These are phyloP conservation scores for Myotis planiceps DNA, from an alignment of 2,797 vertebrate species.

Conservation along the genomic window DNA sequence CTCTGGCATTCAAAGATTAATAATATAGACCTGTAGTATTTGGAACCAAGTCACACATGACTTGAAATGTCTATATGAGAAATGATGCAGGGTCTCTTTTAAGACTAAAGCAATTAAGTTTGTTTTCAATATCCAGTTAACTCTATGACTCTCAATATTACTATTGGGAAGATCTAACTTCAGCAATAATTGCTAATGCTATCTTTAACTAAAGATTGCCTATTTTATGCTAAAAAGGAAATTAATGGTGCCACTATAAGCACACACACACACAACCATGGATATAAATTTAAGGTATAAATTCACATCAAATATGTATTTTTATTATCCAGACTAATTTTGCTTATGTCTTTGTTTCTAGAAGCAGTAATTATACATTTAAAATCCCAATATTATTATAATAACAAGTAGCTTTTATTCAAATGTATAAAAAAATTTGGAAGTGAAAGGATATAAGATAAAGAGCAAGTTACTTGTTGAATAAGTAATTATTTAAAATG, in stretches of 20 bases:
- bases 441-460: background rate
- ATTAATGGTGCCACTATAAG: background rate
- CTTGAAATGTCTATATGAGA: constrained; percentile 64
- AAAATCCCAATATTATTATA: background rate
- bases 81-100: constrained; percentile 56
- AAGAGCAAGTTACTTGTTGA: constrained; percentile 24
- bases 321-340: constrained; percentile 24
- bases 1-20: constrained; percentile 62
- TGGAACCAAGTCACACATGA: constrained; percentile 64
- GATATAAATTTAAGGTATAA: background rate
- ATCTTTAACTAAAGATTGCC: constrained; percentile 37
- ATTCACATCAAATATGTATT: background rate
- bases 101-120: constrained; percentile 55
- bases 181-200: background rate
- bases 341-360: background rate
- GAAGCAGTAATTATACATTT: background rate
- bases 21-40: constrained; percentile 56
- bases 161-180: constrained; percentile 26
- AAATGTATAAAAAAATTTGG: background rate
- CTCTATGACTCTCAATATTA: constrained; percentile 34
- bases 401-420: constrained; percentile 1
- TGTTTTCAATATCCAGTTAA: constrained; percentile 52
- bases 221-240: constrained; percentile 43
- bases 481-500: constrained; percentile 39
- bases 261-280: background rate